These are phyloP conservation scores for Drosophila kurseongensis DNA, from an alignment of 1,140 invertebrate species.

Conservation along the genomic window DNA sequence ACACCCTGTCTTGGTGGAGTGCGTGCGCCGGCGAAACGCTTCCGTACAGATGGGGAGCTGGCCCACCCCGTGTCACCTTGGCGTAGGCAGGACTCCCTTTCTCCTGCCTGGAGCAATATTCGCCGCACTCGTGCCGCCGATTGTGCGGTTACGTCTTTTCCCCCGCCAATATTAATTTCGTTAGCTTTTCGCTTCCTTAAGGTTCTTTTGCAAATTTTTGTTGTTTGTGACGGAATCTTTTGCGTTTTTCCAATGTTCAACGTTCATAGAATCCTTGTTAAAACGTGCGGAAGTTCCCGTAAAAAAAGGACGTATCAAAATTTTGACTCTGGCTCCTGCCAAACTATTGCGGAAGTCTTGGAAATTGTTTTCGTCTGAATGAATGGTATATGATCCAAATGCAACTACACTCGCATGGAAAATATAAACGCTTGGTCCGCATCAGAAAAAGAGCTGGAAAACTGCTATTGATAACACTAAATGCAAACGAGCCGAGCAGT, in stretches of 20 bases:
- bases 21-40: constrained; percentile 28
- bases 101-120: constrained; percentile 3
- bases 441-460: neutral
- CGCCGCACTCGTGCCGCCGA: neutral
- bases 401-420: no score
- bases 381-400: no score
- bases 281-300: neutral
- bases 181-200: constrained; percentile 14
- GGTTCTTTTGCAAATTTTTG: neutral
- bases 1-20: constrained; percentile 56
- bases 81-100: constrained; percentile 30
- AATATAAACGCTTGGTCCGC: neutral
- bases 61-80: constrained; percentile 44
- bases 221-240: constrained; percentile 10
- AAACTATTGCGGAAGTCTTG: neutral
- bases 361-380: constrained; percentile 1
- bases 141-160: neutral
- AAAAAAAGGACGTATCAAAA: no score
- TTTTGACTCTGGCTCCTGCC: neutral
- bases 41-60: neutral
- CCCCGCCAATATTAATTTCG: constrained; percentile 9
- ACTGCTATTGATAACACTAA: constrained; percentile 24
- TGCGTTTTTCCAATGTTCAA: neutral
- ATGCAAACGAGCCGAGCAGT: constrained; percentile 20
- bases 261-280: constrained; percentile 29